Percentiles rank a stretch among this genome's conserved stretches.
Evolutionary conservation across 2,888 invertebrate genomes (phyloP).

Genomic region (Melanotus villosus): DNA sequence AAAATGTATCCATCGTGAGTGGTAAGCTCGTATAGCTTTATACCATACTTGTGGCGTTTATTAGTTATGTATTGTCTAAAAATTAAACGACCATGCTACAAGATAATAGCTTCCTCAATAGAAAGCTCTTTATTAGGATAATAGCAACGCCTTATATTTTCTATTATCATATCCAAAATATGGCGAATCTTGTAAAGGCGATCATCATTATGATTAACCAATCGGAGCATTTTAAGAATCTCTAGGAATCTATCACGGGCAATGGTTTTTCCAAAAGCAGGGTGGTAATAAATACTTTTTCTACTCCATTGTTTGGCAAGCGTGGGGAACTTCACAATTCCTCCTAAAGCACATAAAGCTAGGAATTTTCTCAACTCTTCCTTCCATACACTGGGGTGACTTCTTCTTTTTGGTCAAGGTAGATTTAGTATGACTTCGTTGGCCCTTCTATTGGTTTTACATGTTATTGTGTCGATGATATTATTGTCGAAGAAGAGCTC

Average conservation of each 20-base stretch:
- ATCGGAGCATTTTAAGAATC: neutral
- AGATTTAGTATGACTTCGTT: too few relatives aligned
- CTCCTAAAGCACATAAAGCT: too few relatives aligned
- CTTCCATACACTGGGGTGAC: too few relatives aligned
- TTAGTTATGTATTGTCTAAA: slow-evolving; percentile 1
- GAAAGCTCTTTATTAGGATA: neutral
- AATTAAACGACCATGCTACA: neutral
- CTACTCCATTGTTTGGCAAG: neutral
- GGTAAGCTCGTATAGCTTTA: neutral
- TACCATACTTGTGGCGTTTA: slow-evolving; percentile 12
- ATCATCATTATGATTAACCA: neutral
- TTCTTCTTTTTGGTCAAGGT: too few relatives aligned
- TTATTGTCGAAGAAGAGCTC: too few relatives aligned
- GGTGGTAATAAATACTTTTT: neutral
- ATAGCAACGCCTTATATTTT: neutral
- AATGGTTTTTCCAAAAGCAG: neutral
- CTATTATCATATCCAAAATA: neutral
- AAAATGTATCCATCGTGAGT: too few relatives aligned
- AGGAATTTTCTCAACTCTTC: too few relatives aligned
- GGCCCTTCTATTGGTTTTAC: too few relatives aligned
- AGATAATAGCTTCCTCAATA: neutral
- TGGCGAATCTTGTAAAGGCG: neutral
- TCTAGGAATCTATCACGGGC: neutral
- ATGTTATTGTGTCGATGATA: too few relatives aligned
- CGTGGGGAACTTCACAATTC: too few relatives aligned